Percentiles rank a stretch among this genome's conserved stretches.
Conservation (phyloP, 1,140 invertebrate species). For the Tribolium castaneum region DNA sequence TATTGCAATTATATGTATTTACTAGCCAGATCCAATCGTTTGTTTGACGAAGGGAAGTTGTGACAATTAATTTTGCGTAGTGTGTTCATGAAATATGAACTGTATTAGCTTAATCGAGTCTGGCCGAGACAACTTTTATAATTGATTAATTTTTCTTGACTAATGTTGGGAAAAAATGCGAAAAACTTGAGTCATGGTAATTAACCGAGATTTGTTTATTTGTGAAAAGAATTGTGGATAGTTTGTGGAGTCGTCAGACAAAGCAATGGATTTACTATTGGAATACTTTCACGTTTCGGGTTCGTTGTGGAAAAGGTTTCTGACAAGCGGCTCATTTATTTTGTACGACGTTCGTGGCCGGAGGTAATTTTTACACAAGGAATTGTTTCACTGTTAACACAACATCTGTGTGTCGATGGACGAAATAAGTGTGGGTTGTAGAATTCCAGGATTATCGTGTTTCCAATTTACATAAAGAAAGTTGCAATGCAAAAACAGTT, state of each 20-base stretch:
- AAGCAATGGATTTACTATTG: slow-evolving; percentile 3
- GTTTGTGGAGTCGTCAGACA: neutral
- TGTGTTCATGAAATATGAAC: slow-evolving; percentile 16
- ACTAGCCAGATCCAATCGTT: neutral
- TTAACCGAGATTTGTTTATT: neutral
- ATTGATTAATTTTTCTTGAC: slow-evolving; percentile 21
- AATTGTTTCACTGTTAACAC: slow-evolving; percentile 15
- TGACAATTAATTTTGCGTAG: slow-evolving; percentile 4
- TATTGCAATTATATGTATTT: too few species aligned
- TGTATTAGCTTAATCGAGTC: slow-evolving; percentile 22
- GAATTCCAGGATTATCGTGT: too few species aligned
- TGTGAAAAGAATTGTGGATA: neutral
- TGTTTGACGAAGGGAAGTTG: neutral
- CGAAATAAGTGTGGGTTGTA: neutral
- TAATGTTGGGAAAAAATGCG: slow-evolving; percentile 10
- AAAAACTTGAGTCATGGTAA: slow-evolving; percentile 3
- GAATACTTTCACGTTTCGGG: slow-evolving; percentile 5
- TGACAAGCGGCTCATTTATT: slow-evolving; percentile 29
- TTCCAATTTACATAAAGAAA: too few species aligned
- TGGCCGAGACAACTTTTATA: slow-evolving; percentile 17
- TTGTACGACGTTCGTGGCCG: slow-evolving; percentile 18
- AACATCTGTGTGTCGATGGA: slow-evolving; percentile 21
- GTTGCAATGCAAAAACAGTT: too few species aligned
- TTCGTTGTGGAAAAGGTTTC: slow-evolving; percentile 16
- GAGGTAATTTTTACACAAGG: slow-evolving; percentile 27